Conservation (phyloP, 1,140 invertebrate species). For the Drosophila azteca region DNA sequence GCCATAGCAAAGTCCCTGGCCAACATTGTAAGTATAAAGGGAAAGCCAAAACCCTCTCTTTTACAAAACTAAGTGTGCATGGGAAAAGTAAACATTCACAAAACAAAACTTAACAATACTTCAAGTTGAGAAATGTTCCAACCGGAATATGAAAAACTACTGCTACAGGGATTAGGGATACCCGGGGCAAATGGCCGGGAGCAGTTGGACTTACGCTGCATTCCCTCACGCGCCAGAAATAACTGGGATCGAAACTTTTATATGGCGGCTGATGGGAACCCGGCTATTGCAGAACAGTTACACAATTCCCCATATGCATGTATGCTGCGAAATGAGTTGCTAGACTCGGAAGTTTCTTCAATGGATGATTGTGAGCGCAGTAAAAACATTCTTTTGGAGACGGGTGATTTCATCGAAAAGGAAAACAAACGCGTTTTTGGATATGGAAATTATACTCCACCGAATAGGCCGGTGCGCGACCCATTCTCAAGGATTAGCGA, state of each 20-base stretch:
- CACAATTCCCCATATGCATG: conserved; percentile 32
- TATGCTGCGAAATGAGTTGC: conserved; percentile 39
- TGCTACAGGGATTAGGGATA: conserved; percentile 5
- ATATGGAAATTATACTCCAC: background rate
- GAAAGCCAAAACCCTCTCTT: background rate
- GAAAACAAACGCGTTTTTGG: conserved; percentile 30
- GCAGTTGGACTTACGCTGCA: conserved; percentile 36
- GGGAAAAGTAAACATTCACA: conserved; percentile 10
- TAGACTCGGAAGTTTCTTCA: conserved; percentile 22
- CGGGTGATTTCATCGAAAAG: conserved; percentile 23
- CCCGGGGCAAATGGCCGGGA: conserved; percentile 1
- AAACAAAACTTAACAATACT: conserved; percentile 1
- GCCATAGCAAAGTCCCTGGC: conserved; percentile 89
- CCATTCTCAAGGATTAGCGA: conserved; percentile 26
- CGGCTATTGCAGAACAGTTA: background rate
- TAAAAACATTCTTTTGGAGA: conserved; percentile 4
- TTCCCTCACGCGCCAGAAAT: conserved; percentile 27
- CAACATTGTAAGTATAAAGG: conserved; percentile 83
- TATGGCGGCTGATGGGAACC: background rate
- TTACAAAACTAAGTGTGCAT: background rate
- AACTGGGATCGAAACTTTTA: conserved; percentile 24
- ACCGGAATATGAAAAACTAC: conserved; percentile 44
- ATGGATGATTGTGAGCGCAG: conserved; percentile 27
- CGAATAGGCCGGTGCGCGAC: background rate
- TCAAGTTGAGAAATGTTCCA: conserved; percentile 36